phyloP scores from a whole-genome alignment of 2,888 invertebrate species.

The Trachelus stipa region DNA sequence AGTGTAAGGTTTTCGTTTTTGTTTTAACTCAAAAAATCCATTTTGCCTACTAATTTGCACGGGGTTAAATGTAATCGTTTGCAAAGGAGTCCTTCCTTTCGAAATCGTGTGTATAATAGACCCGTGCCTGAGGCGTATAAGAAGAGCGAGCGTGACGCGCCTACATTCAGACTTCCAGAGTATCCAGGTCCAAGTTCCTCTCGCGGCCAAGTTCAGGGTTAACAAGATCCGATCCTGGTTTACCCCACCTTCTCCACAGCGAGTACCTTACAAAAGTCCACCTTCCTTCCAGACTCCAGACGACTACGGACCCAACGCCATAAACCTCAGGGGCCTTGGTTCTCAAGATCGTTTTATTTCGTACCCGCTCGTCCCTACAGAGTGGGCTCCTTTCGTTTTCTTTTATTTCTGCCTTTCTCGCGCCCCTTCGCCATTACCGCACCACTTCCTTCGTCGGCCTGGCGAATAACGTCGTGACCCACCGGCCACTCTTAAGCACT shows the following conservation, averaged over 20 bases:
- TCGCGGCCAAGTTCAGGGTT: conserved; percentile 47
- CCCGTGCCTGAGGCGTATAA: background rate
- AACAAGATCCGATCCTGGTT: conserved; percentile 39
- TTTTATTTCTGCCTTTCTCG: background rate
- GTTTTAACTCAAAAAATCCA: background rate
- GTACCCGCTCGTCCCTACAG: background rate
- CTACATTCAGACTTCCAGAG: conserved; percentile 23
- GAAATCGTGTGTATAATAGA: background rate
- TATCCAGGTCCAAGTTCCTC: conserved; percentile 10
- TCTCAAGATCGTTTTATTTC: background rate
- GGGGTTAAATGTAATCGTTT: background rate
- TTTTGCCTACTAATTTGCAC: background rate
- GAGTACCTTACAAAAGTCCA: background rate
- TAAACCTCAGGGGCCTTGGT: background rate
- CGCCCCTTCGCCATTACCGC: background rate
- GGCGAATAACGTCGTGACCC: background rate
- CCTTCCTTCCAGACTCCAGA: background rate
- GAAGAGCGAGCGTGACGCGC: conserved; percentile 19
- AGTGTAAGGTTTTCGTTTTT: background rate
- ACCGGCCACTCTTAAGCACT: background rate
- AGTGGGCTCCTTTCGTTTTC: background rate
- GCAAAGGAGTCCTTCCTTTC: background rate
- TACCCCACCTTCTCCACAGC: conserved; percentile 7
- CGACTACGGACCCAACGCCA: background rate
- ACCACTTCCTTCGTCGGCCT: background rate